Percentiles rank a stretch among this genome's conserved stretches.
These are phyloP conservation scores for Himalopsyche kuldschensis DNA, from an alignment of 2,888 invertebrate genomes.

Conservation along the genomic window DNA sequence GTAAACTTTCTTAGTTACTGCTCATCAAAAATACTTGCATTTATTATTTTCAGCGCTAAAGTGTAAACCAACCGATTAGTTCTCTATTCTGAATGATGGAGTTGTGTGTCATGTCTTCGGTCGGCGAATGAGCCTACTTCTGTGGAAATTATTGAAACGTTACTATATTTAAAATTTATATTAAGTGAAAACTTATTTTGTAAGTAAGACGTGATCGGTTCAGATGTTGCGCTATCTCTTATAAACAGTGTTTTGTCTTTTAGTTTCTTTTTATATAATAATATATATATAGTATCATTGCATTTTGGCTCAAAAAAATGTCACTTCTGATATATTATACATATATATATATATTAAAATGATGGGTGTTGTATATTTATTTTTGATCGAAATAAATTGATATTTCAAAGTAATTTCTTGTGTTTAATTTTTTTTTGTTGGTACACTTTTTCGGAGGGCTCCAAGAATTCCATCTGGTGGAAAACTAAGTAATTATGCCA, in stretches of 20 bases:
- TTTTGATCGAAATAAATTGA: slow-evolving; percentile 1
- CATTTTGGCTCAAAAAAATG: background rate
- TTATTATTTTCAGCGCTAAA: background rate
- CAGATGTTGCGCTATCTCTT: background rate
- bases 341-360: background rate
- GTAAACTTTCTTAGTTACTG: background rate
- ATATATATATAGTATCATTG: background rate
- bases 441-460: too few species aligned
- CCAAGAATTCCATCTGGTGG: too few species aligned
- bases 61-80: too few species aligned
- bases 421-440: background rate
- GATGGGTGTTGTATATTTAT: background rate
- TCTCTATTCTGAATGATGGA: too few species aligned
- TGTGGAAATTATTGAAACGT: background rate
- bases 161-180: background rate
- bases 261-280: background rate
- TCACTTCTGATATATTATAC: background rate
- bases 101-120: background rate
- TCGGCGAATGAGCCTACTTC: background rate
- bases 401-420: background rate
- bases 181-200: background rate
- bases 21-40: background rate
- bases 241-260: background rate
- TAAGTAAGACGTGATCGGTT: background rate
- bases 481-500: too few species aligned